phyloP scores from a whole-genome alignment of 2,113 vertebrate species.

The Caretta caretta region DNA sequence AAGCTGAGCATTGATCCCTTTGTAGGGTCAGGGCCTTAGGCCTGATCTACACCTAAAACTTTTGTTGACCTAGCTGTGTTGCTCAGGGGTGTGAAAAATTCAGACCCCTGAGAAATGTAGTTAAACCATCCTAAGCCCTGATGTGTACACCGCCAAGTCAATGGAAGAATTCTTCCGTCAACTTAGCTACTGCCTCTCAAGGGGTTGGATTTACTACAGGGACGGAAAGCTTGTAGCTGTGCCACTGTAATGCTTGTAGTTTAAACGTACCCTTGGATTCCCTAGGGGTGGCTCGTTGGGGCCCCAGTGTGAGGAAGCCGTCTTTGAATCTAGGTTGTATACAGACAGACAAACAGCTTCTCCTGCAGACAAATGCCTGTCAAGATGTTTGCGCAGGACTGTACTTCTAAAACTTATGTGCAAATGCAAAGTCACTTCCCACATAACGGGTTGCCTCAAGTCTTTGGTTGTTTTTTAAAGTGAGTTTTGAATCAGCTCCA shows the following conservation, averaged over 20 bases:
- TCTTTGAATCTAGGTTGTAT: neutral
- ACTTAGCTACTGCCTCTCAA: neutral
- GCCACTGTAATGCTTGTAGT: neutral
- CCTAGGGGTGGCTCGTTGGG: neutral
- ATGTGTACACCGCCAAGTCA: neutral
- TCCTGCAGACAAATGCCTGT: neutral
- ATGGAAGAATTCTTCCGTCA: neutral
- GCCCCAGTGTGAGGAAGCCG: rapidly evolving
- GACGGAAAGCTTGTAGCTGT: neutral
- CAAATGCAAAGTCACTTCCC: neutral
- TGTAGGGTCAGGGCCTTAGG: neutral
- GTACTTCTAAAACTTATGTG: rapidly evolving
- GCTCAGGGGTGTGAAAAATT: neutral
- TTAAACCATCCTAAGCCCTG: neutral
- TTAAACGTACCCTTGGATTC: neutral
- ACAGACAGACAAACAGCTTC: rapidly evolving
- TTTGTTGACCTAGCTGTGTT: neutral
- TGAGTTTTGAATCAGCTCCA: slow-evolving; percentile 50
- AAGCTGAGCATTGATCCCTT: rapidly evolving
- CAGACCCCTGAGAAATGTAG: neutral
- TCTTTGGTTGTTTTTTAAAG: neutral
- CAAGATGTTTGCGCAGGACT: neutral
- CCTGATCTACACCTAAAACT: neutral
- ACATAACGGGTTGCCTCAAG: neutral
- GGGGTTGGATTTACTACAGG: neutral